Conservation (phyloP, 2,113 vertebrate species). For the Spilogale gracilis region DNA sequence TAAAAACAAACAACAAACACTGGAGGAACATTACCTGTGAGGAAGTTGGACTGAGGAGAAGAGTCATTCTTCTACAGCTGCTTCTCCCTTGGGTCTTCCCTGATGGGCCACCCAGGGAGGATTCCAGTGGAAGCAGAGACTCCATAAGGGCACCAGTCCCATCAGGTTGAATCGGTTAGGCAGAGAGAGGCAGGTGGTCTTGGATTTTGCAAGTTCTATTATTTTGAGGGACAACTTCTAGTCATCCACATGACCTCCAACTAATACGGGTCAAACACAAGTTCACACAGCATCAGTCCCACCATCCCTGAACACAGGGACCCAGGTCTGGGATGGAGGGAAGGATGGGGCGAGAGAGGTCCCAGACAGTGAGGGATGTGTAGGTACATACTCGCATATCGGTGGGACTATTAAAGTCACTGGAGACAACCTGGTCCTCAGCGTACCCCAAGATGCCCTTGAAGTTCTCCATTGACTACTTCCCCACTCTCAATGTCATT, state of each 20-base stretch:
- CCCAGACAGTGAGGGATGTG: too few relatives aligned
- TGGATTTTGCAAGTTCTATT: neutral
- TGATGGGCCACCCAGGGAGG: neutral
- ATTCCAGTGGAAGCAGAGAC: neutral
- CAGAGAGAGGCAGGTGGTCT: neutral
- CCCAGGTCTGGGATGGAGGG: fast-evolving
- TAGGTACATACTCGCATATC: too few relatives aligned
- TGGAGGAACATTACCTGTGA: neutral
- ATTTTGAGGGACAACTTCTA: neutral
- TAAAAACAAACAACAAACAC: neutral
- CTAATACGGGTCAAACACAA: neutral
- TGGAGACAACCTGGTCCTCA: neutral
- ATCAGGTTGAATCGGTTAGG: too few relatives aligned
- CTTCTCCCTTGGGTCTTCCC: neutral
- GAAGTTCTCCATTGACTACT: neutral
- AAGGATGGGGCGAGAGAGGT: fast-evolving
- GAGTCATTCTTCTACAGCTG: neutral
- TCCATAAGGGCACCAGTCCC: neutral
- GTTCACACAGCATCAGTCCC: neutral
- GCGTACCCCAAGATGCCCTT: neutral
- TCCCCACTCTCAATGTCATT: neutral
- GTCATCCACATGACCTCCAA: neutral
- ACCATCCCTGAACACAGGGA: too few relatives aligned
- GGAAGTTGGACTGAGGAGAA: neutral
- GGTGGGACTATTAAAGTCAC: neutral